phyloP scores from a whole-genome alignment of 1,140 invertebrate species.

The Elymnias hypermnestra region DNA sequence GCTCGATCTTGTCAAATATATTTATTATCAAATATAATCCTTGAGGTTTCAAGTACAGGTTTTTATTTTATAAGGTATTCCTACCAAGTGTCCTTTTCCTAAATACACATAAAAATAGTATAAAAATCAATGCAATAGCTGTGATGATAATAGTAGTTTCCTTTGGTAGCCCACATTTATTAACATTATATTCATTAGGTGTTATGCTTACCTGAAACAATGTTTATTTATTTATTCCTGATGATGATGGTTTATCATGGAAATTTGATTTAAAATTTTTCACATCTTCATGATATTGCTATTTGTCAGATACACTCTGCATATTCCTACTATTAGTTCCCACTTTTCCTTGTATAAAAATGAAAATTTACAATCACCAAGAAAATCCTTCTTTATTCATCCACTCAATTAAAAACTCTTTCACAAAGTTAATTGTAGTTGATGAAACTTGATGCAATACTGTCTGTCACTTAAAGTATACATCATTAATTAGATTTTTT shows the following conservation, averaged over 20 bases:
- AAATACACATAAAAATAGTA: slow-evolving; percentile 28
- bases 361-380: no score
- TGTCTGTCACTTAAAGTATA: no score
- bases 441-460: no score
- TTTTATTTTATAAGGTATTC: slow-evolving; percentile 22
- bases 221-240: neutral
- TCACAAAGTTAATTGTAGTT: no score
- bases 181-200: slow-evolving; percentile 36
- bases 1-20: slow-evolving; percentile 70
- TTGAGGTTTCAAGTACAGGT: slow-evolving; percentile 27
- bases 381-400: no score
- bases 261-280: neutral
- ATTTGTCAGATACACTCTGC: no score
- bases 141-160: slow-evolving; percentile 44
- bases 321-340: no score
- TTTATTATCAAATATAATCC: slow-evolving; percentile 69
- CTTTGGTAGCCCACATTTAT: slow-evolving; percentile 48
- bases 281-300: no score
- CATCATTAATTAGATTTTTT: no score
- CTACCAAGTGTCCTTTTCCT: slow-evolving; percentile 33
- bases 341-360: no score
- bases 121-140: slow-evolving; percentile 32
- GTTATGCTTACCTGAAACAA: slow-evolving; percentile 49
- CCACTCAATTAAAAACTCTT: no score
- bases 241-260: neutral